Evolutionary conservation across 2,797 vertebrate species (phyloP).

Genomic region (Chromobotia macracanthus): DNA sequence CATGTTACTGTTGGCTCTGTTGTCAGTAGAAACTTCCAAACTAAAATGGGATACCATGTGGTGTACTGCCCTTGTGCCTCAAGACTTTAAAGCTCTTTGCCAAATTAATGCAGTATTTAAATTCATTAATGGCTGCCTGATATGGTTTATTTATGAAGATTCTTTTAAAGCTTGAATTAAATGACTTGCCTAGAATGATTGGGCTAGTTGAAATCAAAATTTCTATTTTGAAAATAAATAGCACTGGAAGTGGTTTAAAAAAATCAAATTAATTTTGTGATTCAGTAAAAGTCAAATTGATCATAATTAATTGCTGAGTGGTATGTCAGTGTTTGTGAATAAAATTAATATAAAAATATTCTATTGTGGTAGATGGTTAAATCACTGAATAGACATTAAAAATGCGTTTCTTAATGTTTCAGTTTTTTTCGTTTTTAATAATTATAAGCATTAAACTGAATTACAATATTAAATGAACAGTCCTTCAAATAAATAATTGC

Average conservation of each 20-base stretch:
- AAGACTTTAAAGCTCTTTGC: neutral
- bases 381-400: no score
- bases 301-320: no score
- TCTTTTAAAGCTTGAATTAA: neutral
- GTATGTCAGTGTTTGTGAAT: no score
- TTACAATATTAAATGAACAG: neutral
- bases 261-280: no score
- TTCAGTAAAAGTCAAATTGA: no score
- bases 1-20: neutral
- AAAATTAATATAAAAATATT: no score
- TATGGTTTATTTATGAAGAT: slow-evolving; percentile 23
- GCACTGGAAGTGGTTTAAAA: neutral
- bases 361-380: no score
- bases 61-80: neutral
- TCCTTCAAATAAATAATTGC: neutral
- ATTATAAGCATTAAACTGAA: neutral
- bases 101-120: slow-evolving; percentile 24
- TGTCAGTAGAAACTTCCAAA: slow-evolving; percentile 17
- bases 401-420: no score
- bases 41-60: slow-evolving; percentile 37
- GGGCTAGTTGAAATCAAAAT: neutral
- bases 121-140: neutral
- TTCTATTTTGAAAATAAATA: neutral
- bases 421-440: neutral
- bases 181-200: neutral